phyloP scores from a whole-genome alignment of 2,888 invertebrate species.

The Exephanes ischioxanthus region DNA sequence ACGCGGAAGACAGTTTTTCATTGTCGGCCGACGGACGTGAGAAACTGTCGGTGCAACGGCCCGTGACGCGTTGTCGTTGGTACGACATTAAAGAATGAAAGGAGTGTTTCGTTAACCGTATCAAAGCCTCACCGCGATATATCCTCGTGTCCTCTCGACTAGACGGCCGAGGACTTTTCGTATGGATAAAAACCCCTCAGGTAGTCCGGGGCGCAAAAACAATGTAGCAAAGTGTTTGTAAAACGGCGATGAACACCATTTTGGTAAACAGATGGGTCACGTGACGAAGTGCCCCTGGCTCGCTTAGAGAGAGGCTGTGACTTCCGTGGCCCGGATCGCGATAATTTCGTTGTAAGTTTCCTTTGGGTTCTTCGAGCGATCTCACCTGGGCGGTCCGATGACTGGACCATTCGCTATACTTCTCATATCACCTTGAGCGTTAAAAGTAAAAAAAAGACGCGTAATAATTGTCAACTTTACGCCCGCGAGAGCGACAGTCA shows the following conservation, averaged over 20 bases:
- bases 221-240: slow-evolving; percentile 67
- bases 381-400: slow-evolving; percentile 79
- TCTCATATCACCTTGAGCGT: slow-evolving; percentile 55
- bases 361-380: slow-evolving; percentile 49
- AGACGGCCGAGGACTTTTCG: slow-evolving; percentile 10
- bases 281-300: slow-evolving; percentile 75
- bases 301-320: slow-evolving; percentile 74
- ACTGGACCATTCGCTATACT: slow-evolving; percentile 61
- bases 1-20: slow-evolving; percentile 47
- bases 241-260: slow-evolving; percentile 81
- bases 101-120: background rate
- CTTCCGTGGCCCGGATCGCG: slow-evolving; percentile 78
- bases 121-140: slow-evolving; percentile 45
- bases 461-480: slow-evolving; percentile 36
- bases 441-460: background rate
- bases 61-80: slow-evolving; percentile 70
- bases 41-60: slow-evolving; percentile 71
- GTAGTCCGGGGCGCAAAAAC: slow-evolving; percentile 42
- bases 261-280: slow-evolving; percentile 84
- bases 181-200: slow-evolving; percentile 15
- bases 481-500: slow-evolving; percentile 12
- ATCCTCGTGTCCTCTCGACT: background rate
- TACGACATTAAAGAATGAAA: slow-evolving; percentile 4
- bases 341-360: slow-evolving; percentile 67
- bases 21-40: slow-evolving; percentile 61